Base-by-base conservation (phyloP, 2,113 vertebrate genomes). In the Pygoscelis adeliae region DNA sequence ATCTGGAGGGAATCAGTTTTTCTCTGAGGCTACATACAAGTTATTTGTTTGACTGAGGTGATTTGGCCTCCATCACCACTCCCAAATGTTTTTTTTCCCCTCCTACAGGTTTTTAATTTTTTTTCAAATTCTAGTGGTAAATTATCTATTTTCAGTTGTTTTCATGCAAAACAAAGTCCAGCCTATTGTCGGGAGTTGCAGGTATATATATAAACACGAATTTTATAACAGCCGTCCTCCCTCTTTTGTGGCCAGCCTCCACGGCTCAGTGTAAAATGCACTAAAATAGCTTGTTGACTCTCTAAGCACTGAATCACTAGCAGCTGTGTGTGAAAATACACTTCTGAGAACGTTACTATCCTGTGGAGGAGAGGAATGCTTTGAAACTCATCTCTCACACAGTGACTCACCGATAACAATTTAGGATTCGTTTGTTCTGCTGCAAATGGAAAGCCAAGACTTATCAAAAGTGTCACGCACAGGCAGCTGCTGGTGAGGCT, bases 351-450 rank as follows among this genome's bases (percentile, higher is more conserved):
- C 0, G 0, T 47, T 84, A 46, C 84, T 73, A 7, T 66, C 52
- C 73, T 84, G 83, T 50, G 81, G 56, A 90, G 40, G n/a, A 73
- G 34, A 83, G 44, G 84, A 92, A 94, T 94, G 88, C 90, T 96
- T 94, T 96, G 95, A 96, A 96, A 95, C 61, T 89, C 81, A 61
- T 90, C 46, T 65, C 72, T 83, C 4, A 34, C 1, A 1, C 63
- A 79, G 50, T 95, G 74, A 94, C 72, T 95, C 91, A 94, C 42
- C 3, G 71, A 80, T 84, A 96, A 79, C 49, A 85, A 55, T 36
- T 72, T 27, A 26, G 40, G 34, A 52, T 79, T 80, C 11, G 0
- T 91, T 88, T 80, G 44, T 34, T 49, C 71, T 30, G 15, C 20
- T 69, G 66, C 56, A 96, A 93, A 91, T 38, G 56, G 72, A 87